phyloP scores from a whole-genome alignment of 2,888 invertebrate species.

The Ormyrus pomaceus region DNA sequence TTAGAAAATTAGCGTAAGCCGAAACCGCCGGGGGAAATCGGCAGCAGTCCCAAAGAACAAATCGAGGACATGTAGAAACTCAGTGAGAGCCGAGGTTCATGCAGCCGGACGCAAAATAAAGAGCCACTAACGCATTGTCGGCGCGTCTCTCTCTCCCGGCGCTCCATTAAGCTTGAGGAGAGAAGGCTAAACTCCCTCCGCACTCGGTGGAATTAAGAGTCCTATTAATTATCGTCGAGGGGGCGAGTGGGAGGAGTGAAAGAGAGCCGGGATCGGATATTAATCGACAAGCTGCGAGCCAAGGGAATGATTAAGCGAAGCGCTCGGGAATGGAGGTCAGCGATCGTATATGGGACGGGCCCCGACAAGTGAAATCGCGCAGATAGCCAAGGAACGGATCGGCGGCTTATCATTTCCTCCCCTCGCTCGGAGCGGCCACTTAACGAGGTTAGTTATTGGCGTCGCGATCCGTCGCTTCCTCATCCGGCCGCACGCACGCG shows the following conservation, averaged over 20 bases:
- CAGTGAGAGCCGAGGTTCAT: too few species aligned
- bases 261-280: conserved; percentile 23
- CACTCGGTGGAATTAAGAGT: background rate
- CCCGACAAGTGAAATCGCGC: conserved; percentile 27
- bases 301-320: conserved; percentile 27
- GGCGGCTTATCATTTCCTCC: too few species aligned
- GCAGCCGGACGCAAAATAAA: too few species aligned
- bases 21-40: conserved; percentile 10
- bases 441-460: conserved; percentile 14
- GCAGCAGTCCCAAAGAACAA: background rate
- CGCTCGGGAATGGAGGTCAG: conserved; percentile 9
- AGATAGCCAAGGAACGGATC: background rate
- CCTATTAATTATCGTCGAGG: conserved; percentile 20
- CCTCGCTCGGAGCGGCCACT: conserved; percentile 11
- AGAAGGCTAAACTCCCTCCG: too few species aligned
- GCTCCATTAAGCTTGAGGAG: too few species aligned
- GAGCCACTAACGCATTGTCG: too few species aligned
- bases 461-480: background rate
- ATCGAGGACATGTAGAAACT: too few species aligned
- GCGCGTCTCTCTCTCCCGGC: too few species aligned
- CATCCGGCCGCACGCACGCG: background rate
- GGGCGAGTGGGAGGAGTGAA: conserved; percentile 3
- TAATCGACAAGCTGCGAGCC: conserved; percentile 24
- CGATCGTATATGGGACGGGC: conserved; percentile 10
- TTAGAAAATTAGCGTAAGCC: conserved; percentile 19